phyloP scores from a whole-genome alignment of 2,797 vertebrate genomes.

The Euphonia xanthogaster region DNA sequence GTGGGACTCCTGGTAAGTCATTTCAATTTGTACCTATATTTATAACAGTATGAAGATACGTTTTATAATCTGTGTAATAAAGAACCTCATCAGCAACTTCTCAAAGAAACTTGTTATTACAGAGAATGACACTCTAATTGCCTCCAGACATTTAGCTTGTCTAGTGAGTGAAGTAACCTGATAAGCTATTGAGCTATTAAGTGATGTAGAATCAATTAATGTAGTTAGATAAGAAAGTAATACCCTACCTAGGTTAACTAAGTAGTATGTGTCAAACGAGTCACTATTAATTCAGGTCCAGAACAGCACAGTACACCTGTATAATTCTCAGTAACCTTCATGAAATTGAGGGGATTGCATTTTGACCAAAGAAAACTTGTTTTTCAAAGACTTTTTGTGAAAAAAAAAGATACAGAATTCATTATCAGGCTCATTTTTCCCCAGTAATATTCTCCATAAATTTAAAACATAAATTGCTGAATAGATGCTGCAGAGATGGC shows the following conservation, averaged over 20 bases:
- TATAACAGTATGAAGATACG: slow-evolving; percentile 56
- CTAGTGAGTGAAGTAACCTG: slow-evolving; percentile 70
- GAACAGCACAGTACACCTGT: neutral
- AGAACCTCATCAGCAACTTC: slow-evolving; percentile 75
- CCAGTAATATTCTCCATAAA: neutral
- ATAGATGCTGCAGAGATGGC: neutral
- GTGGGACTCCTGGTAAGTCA: slow-evolving; percentile 58
- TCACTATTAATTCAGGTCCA: slow-evolving; percentile 56
- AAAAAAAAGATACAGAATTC: neutral
- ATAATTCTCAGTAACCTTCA: neutral
- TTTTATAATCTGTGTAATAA: slow-evolving; percentile 72
- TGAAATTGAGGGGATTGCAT: neutral
- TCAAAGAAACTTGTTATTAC: slow-evolving; percentile 75
- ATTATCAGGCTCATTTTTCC: neutral
- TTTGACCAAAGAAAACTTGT: neutral
- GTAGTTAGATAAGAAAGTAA: slow-evolving; percentile 74
- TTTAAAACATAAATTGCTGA: neutral
- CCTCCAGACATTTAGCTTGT: slow-evolving; percentile 71
- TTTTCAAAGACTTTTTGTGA: neutral
- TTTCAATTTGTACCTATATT: slow-evolving; percentile 68
- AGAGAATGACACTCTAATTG: slow-evolving; percentile 75
- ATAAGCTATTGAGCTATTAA: slow-evolving; percentile 77
- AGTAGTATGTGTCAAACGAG: slow-evolving; percentile 62
- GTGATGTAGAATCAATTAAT: slow-evolving; percentile 76
- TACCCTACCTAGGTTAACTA: slow-evolving; percentile 66